Conservation (phyloP, 2,888 invertebrate genomes). For the Eledona agricola region DNA sequence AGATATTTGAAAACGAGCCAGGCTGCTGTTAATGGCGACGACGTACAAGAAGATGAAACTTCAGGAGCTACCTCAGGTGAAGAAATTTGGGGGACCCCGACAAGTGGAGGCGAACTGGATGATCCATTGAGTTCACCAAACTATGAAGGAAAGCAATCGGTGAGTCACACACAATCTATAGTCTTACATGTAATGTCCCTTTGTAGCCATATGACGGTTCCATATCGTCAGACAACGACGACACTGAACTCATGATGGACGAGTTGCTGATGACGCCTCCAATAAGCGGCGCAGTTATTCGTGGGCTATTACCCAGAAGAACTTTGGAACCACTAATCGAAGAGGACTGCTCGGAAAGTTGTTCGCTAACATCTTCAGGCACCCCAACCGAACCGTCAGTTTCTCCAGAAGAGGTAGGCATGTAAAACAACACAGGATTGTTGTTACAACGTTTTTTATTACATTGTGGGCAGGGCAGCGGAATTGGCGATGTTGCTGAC, state of each 20-base stretch:
- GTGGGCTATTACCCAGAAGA: slow-evolving; percentile 77
- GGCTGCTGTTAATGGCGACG: slow-evolving; percentile 58
- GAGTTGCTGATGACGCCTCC: slow-evolving; percentile 81
- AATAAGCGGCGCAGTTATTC: slow-evolving; percentile 75
- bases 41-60: slow-evolving; percentile 78
- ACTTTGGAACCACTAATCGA: slow-evolving; percentile 84
- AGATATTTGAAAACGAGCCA: slow-evolving; percentile 69
- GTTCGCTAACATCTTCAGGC: slow-evolving; percentile 60
- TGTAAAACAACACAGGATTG: slow-evolving; percentile 34
- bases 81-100: slow-evolving; percentile 90
- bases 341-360: slow-evolving; percentile 80
- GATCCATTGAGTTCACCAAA: slow-evolving; percentile 70
- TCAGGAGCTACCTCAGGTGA: slow-evolving; percentile 86
- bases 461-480: slow-evolving; percentile 64
- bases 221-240: slow-evolving; percentile 74
- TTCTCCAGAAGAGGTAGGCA: slow-evolving; percentile 62
- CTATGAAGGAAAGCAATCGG: slow-evolving; percentile 70
- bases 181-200: slow-evolving; percentile 3
- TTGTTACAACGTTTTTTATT: slow-evolving; percentile 42
- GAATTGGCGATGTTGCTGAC: slow-evolving; percentile 65
- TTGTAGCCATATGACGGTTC: slow-evolving; percentile 57
- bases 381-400: slow-evolving; percentile 55
- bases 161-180: slow-evolving; percentile 42
- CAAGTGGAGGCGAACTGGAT: slow-evolving; percentile 84
- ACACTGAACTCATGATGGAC: slow-evolving; percentile 84